A percentile compares a stretch with the other conserved stretches of the same genome.
Evolutionary conservation across 2,113 vertebrate species (phyloP).

Genomic region (Struthidea cinerea): DNA sequence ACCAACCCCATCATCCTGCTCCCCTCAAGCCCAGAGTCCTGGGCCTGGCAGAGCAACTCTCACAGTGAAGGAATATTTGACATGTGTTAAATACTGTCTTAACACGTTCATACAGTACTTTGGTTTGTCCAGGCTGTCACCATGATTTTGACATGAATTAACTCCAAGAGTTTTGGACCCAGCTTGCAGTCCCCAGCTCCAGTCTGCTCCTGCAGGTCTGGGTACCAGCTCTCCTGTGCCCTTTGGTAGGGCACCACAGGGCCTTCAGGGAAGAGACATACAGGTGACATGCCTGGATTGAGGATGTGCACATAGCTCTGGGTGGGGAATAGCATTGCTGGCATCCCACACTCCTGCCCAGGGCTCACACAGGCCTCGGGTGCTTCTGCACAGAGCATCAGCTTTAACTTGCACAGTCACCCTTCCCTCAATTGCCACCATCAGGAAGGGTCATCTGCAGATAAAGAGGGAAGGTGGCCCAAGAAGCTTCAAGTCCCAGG

Average conservation of each 20-base stretch:
- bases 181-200: background rate
- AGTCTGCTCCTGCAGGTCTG: background rate
- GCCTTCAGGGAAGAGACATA: background rate
- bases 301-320: fast-evolving
- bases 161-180: background rate
- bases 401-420: background rate
- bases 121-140: background rate
- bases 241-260: background rate
- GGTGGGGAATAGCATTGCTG: background rate
- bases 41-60: background rate
- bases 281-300: background rate
- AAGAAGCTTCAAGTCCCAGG: background rate
- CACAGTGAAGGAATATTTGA: background rate
- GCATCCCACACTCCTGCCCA: background rate
- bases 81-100: background rate
- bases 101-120: background rate
- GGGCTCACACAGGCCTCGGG: fast-evolving
- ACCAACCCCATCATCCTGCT: background rate
- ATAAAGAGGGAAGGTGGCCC: background rate
- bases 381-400: background rate
- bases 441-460: background rate
- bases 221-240: background rate
- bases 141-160: background rate
- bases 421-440: background rate
- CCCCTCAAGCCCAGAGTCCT: background rate